These are phyloP conservation scores for Buteo buteo DNA, from an alignment of 2,113 vertebrate species.

Conservation along the genomic window DNA sequence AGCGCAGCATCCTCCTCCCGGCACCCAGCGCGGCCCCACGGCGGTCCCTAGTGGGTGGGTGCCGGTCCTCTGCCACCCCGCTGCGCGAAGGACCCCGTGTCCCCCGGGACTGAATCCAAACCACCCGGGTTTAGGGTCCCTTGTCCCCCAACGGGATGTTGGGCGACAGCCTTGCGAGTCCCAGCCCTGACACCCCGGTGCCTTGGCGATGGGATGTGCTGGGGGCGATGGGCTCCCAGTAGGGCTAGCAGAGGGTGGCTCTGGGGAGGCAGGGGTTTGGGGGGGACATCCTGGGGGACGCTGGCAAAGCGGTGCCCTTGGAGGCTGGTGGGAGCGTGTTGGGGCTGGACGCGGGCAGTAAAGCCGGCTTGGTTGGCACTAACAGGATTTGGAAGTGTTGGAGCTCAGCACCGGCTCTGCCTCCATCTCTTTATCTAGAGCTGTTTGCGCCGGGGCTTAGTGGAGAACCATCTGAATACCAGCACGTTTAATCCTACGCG, in stretches of 20 bases:
- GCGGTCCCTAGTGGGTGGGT: no score
- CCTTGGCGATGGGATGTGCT: not conserved
- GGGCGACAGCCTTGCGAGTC: not conserved
- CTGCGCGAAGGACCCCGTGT: not conserved
- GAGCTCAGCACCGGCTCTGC: not conserved
- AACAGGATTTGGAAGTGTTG: not conserved
- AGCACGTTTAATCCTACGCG: not conserved
- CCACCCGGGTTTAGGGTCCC: not conserved
- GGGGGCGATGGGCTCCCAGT: not conserved
- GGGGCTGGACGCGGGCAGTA: not conserved
- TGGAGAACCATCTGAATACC: accelerated
- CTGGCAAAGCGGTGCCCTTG: not conserved
- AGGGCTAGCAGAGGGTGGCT: not conserved
- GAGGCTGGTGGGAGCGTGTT: not conserved
- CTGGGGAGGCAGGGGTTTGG: not conserved
- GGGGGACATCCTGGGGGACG: no score
- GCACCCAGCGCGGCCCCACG: not conserved
- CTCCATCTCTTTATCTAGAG: not conserved
- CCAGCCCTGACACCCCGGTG: not conserved
- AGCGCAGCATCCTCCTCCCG: not conserved
- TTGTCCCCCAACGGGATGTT: not conserved
- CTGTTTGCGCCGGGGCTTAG: not conserved
- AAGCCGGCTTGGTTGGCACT: not conserved
- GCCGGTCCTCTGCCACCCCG: not conserved
- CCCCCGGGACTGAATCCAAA: not conserved